Percentiles rank a stretch among this genome's conserved stretches.
Evolutionary conservation across 2,113 vertebrate genomes (phyloP).

Genomic region (Trachemys scripta): DNA sequence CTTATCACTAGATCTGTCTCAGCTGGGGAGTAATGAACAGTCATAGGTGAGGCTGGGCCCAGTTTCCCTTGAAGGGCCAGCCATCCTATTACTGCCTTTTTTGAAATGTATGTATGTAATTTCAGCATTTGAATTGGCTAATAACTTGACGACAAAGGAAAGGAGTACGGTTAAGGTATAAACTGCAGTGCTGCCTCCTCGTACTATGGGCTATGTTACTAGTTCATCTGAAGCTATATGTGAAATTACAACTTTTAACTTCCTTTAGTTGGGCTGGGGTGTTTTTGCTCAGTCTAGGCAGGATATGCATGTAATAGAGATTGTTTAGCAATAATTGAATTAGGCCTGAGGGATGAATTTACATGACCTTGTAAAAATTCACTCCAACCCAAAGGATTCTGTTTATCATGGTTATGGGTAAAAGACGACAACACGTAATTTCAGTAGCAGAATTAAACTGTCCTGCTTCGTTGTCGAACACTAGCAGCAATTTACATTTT

Average conservation of each 20-base stretch:
- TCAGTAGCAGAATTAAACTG: not conserved
- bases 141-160: not conserved
- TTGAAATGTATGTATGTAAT: too few relatives aligned
- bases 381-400: not conserved
- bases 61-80: too few relatives aligned
- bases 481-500: not conserved
- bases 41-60: too few relatives aligned
- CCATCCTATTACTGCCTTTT: too few relatives aligned
- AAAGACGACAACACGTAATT: not conserved
- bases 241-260: not conserved
- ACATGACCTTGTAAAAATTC: not conserved
- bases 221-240: not conserved
- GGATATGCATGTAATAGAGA: not conserved
- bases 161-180: too few relatives aligned
- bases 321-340: not conserved
- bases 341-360: not conserved
- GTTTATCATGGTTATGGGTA: not conserved
- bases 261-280: not conserved
- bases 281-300: not conserved
- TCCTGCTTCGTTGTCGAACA: not conserved
- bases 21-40: too few relatives aligned
- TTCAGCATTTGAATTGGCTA: not conserved
- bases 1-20: too few relatives aligned
- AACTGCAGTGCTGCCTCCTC: not conserved
- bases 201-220: not conserved